Percentiles rank a stretch among this genome's conserved stretches.
These are phyloP conservation scores for Drosophila ironensis DNA, from an alignment of 1,140 invertebrate species.

Conservation along the genomic window DNA sequence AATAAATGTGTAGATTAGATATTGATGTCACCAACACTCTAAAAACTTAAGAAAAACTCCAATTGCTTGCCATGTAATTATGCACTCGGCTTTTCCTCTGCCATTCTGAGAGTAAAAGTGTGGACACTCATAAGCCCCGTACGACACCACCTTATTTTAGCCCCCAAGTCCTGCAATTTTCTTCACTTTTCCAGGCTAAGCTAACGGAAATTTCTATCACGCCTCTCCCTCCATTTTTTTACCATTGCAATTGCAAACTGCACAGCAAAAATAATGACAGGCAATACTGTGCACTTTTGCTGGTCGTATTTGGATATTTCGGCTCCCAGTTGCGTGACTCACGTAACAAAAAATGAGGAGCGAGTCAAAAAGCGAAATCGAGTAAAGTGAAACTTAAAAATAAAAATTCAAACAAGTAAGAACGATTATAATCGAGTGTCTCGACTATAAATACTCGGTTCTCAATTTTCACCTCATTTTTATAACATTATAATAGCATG, in stretches of 20 bases:
- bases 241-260: slow-evolving; percentile 13
- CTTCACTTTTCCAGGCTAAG: neutral
- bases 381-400: slow-evolving; percentile 19
- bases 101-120: slow-evolving; percentile 24
- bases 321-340: slow-evolving; percentile 38
- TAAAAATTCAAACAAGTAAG: too few species aligned
- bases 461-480: too few species aligned
- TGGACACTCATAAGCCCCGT: slow-evolving; percentile 19
- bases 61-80: slow-evolving; percentile 9
- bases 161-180: neutral
- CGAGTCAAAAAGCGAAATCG: neutral
- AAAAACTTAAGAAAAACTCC: neutral
- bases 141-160: too few species aligned
- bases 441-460: too few species aligned
- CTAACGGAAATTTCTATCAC: slow-evolving; percentile 48
- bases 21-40: neutral
- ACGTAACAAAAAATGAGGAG: slow-evolving; percentile 9
- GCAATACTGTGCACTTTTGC: slow-evolving; percentile 22
- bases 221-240: slow-evolving; percentile 5
- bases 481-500: too few species aligned
- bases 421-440: too few species aligned
- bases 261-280: slow-evolving; percentile 51
- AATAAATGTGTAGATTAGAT: too few species aligned
- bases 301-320: neutral
- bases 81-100: neutral